Conservation (phyloP, 2,888 invertebrate species). For the Tortricodes alternella region DNA sequence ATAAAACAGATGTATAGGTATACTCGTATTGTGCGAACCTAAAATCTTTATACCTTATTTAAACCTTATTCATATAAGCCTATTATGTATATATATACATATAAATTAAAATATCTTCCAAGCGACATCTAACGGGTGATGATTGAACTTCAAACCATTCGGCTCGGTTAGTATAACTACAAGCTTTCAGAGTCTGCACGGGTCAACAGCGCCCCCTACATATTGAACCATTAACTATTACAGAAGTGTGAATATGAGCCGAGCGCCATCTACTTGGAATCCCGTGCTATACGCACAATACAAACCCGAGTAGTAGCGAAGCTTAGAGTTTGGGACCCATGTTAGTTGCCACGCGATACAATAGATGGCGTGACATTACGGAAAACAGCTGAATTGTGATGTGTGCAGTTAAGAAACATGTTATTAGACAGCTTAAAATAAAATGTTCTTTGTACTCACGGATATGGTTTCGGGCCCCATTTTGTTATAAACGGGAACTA, state of each 20-base stretch:
- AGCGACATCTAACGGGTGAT: conserved; percentile 50
- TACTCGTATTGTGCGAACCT: no score
- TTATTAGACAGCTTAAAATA: conserved; percentile 8
- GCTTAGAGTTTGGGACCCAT: conserved; percentile 3
- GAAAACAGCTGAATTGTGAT: conserved; percentile 49
- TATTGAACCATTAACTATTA: neutral
- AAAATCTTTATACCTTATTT: no score
- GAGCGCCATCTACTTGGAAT: conserved; percentile 26
- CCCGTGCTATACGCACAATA: neutral
- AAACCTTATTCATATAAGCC: no score
- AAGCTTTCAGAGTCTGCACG: neutral
- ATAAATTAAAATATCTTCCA: neutral
- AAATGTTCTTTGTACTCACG: conserved; percentile 61
- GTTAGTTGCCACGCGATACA: conserved; percentile 35
- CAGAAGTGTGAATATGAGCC: conserved; percentile 31
- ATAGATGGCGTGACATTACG: conserved; percentile 60
- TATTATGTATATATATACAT: no score
- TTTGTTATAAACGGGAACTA: conserved; percentile 51
- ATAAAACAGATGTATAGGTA: no score
- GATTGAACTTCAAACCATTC: conserved; percentile 31
- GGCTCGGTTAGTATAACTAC: neutral
- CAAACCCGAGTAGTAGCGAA: neutral
- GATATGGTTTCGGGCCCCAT: conserved; percentile 69
- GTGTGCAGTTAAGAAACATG: conserved; percentile 36
- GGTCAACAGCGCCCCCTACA: conserved; percentile 21